These are phyloP conservation scores for Eristalinus sepulchralis DNA, from an alignment of 2,888 invertebrate species.

Conservation along the genomic window DNA sequence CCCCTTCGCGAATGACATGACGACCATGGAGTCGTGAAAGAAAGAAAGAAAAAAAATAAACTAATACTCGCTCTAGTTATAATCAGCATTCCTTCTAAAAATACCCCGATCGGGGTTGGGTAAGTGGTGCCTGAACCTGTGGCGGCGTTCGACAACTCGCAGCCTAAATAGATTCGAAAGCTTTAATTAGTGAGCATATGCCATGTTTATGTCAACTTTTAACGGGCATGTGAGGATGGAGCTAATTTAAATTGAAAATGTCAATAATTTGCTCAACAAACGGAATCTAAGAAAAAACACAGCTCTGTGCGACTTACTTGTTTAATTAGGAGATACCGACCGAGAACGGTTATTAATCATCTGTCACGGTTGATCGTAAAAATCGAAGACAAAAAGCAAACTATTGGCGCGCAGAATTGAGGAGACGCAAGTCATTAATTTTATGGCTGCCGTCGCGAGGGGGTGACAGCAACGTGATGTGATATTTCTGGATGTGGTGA, in stretches of 20 bases:
- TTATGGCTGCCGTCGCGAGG: neutral
- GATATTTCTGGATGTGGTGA: neutral
- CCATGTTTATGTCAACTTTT: neutral
- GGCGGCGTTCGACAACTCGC: neutral
- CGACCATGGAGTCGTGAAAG: neutral
- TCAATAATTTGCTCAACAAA: conserved; percentile 18
- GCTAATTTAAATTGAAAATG: conserved; percentile 6
- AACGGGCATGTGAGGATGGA: neutral
- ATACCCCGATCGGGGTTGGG: neutral
- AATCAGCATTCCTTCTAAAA: conserved; percentile 25
- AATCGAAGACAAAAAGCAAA: neutral
- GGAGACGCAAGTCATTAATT: neutral
- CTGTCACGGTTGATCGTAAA: neutral
- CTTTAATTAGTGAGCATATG: conserved; percentile 11
- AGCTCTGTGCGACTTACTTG: conserved; percentile 17
- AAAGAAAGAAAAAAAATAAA: neutral
- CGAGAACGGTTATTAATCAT: conserved; percentile 34
- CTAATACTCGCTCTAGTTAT: conserved; percentile 38
- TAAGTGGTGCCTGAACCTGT: neutral
- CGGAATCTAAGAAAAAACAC: neutral
- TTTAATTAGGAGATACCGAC: conserved; percentile 18
- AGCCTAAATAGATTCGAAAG: neutral
- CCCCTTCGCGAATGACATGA: conserved; percentile 13
- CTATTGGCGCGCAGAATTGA: neutral
- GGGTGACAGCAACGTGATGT: neutral